Evolutionary conservation across 1,140 invertebrate species (phyloP).

Genomic region (Pseudomyrmex cubaensis): DNA sequence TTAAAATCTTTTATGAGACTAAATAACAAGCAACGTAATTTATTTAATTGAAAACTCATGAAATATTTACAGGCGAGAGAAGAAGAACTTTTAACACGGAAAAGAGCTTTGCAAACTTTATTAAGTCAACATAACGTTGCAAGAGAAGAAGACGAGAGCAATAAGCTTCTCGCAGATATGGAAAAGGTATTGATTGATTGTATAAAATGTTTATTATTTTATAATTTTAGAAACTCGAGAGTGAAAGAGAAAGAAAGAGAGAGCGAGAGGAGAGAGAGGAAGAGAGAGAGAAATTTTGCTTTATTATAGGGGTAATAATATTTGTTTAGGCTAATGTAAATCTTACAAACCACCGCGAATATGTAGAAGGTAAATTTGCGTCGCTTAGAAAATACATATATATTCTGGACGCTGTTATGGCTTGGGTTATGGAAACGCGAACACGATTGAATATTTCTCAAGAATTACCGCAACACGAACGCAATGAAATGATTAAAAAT

Average conservation of each 20-base stretch:
- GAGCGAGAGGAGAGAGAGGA: no score
- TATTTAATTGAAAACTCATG: conserved; percentile 19
- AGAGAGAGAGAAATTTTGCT: no score
- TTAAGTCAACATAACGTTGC: conserved; percentile 82
- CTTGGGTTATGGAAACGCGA: conserved; percentile 86
- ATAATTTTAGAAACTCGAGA: no score
- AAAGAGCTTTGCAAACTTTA: conserved; percentile 86
- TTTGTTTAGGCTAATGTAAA: conserved; percentile 81
- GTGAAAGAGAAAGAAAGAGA: no score
- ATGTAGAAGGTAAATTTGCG: conserved; percentile 86
- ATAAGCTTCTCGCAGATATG: conserved; percentile 83
- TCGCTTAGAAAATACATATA: conserved; percentile 87
- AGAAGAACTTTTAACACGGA: conserved; percentile 87
- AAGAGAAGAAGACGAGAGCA: conserved; percentile 81
- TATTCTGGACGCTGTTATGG: conserved; percentile 86
- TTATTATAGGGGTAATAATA: conserved; percentile 19
- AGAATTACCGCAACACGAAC: conserved; percentile 84
- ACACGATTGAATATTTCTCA: conserved; percentile 84
- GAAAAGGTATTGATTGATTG: conserved; percentile 83
- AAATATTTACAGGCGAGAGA: conserved; percentile 87
- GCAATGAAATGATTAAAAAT: conserved; percentile 86
- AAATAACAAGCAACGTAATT: not conserved
- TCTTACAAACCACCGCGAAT: conserved; percentile 86
- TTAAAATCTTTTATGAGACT: not conserved
- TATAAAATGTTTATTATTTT: conserved; percentile 31